Percentiles rank a stretch among this genome's conserved stretches.
Evolutionary conservation across 1,140 invertebrate genomes (phyloP).

Genomic region (Pseudomyrmex flavicornis): DNA sequence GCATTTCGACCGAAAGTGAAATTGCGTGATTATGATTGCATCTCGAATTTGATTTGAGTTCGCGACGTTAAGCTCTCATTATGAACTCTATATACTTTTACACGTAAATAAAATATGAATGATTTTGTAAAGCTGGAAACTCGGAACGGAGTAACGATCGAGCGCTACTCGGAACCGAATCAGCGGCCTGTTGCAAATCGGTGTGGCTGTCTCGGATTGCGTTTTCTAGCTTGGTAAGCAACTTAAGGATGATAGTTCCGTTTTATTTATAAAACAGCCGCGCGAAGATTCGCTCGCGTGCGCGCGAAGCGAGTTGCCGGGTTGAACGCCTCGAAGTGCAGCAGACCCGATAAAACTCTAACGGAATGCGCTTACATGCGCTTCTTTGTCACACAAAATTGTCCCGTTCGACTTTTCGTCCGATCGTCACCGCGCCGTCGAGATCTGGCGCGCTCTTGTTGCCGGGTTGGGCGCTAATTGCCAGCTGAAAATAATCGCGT

Average conservation of each 20-base stretch:
- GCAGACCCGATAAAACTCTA: constrained; percentile 64
- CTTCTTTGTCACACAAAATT: constrained; percentile 30
- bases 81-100: not conserved
- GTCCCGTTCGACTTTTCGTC: constrained; percentile 21
- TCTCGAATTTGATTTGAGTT: not conserved
- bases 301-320: constrained; percentile 52
- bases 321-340: constrained; percentile 66
- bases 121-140: not conserved
- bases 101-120: not conserved
- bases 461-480: constrained; percentile 8
- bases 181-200: not conserved
- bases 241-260: constrained; percentile 40
- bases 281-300: constrained; percentile 45
- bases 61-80: not conserved
- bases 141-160: constrained; percentile 7
- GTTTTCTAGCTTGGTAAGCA: constrained; percentile 53
- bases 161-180: constrained; percentile 13
- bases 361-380: constrained; percentile 44
- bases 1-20: constrained; percentile 29
- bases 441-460: not conserved
- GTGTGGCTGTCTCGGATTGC: not conserved
- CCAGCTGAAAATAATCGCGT: constrained; percentile 40
- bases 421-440: constrained; percentile 20
- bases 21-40: not conserved
- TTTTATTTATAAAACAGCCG: constrained; percentile 65